A percentile compares a stretch with the other conserved stretches of the same genome.
Evolutionary conservation across 1,140 invertebrate species (phyloP).

Genomic region (Elymnias hypermnestra): DNA sequence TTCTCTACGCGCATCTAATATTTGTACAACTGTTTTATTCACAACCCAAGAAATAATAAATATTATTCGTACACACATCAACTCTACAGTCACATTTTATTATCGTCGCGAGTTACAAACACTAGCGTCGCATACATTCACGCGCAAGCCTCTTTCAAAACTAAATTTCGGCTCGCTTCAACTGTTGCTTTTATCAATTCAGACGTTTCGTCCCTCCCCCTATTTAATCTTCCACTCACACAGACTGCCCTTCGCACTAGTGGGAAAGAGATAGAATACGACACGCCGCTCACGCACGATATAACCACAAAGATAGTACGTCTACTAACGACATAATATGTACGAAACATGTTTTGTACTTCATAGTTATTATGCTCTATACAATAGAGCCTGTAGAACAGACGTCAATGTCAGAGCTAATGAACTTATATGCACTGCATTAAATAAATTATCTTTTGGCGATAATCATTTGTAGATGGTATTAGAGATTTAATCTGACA

Average conservation of each 20-base stretch:
- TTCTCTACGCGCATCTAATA: constrained; percentile 25
- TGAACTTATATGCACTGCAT: constrained; percentile 15
- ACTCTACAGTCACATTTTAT: constrained; percentile 63
- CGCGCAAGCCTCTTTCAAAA: constrained; percentile 47
- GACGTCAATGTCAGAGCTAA: constrained; percentile 19
- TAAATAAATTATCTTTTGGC: constrained; percentile 9
- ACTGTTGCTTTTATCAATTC: constrained; percentile 74
- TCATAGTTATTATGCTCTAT: constrained; percentile 21
- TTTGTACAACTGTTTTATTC: constrained; percentile 23
- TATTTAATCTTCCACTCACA: constrained; percentile 41
- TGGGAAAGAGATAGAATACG: constrained; percentile 38
- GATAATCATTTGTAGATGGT: not conserved
- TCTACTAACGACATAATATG: constrained; percentile 26
- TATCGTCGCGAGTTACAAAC: constrained; percentile 36
- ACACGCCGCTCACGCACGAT: constrained; percentile 25
- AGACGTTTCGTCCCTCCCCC: constrained; percentile 46
- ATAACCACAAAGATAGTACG: constrained; percentile 26
- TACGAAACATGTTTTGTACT: constrained; percentile 39
- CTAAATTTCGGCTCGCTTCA: constrained; percentile 63
- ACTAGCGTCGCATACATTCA: constrained; percentile 28
- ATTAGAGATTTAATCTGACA: not conserved
- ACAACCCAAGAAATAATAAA: constrained; percentile 36
- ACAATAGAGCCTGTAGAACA: constrained; percentile 33
- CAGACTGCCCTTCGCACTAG: too few species aligned
- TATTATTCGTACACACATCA: constrained; percentile 51